Evolutionary conservation across 2,113 vertebrate genomes (phyloP), one percentile per base, ranked within the genome.

Genomic region (Siniperca chuatsi): DNA sequence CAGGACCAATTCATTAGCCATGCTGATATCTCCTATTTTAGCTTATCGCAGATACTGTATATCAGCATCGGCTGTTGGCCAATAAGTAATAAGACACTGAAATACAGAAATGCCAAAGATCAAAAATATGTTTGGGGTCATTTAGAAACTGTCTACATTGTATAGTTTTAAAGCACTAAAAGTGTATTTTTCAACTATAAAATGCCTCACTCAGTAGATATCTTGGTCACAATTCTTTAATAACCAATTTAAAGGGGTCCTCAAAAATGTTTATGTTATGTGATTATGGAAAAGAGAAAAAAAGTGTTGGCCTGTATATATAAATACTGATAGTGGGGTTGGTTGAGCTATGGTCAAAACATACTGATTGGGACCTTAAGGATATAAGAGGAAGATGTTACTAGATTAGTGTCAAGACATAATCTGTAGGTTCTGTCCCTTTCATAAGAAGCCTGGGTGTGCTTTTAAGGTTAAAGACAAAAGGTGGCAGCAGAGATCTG

Each of bases 401-500:
- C 11, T 6, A 16, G 18, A 1, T 33, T 0, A 33, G 6, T 62
- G n/a, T 40, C 7, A 0, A 37, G 13, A 20, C 42, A 29, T 20
- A 1, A 10, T 18, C 12, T 16, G 20, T 10, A 44, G n/a, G 71
- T n/a, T 71, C 8, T 12, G 20, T 50, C 29, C n/a, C 4, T 3
- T 54, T 58, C 42, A 2, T 10, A 13, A 52, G 0, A 58, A 44
- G 64, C 33, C 8, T 25, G 44, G 2, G 2, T 29, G 15, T 78
- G 65, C 48, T 37, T 29, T 83, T 50, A n/a, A 42, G 21, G 15
- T 13, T 73, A 0, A 7, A 23, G 61, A 33, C 92, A 75, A 18
- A 12, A 74, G 92, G 74, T 75, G 90, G 90, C 92, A 90, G 86
- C 76, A 91, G 58, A 91, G 89, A 61, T 55, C 79, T 8, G 35